Evolutionary conservation across 1,140 invertebrate genomes (phyloP).

Genomic region (Diorhabda elongata): DNA sequence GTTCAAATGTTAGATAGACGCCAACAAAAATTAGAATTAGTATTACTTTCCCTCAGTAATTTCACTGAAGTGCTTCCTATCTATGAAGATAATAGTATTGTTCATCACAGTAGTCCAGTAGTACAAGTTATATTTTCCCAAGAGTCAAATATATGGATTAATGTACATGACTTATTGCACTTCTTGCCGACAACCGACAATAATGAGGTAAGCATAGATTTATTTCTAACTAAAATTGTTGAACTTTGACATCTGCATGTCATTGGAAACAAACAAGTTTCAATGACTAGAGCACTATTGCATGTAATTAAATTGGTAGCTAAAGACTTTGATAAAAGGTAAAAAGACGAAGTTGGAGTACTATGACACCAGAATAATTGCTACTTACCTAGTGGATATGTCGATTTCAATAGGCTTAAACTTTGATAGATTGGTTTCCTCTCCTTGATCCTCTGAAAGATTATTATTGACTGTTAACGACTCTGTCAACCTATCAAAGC

Average conservation of each 20-base stretch:
- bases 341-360: too few relatives aligned
- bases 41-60: constrained; percentile 68
- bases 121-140: constrained; percentile 70
- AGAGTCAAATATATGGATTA: constrained; percentile 77
- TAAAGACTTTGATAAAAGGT: too few relatives aligned
- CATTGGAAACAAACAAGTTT: too few relatives aligned
- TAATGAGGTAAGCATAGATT: constrained; percentile 44
- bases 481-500: too few relatives aligned
- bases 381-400: too few relatives aligned
- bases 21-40: constrained; percentile 76
- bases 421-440: too few relatives aligned
- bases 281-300: too few relatives aligned
- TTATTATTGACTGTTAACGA: too few relatives aligned
- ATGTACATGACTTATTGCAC: constrained; percentile 84
- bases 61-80: constrained; percentile 64
- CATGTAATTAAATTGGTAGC: too few relatives aligned
- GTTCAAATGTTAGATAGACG: constrained; percentile 79
- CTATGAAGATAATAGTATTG: constrained; percentile 44
- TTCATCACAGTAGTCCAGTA: constrained; percentile 34
- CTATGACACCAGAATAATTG: too few relatives aligned
- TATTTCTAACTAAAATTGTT: neutral
- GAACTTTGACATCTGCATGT: neutral
- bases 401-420: too few relatives aligned
- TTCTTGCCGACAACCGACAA: constrained; percentile 66
- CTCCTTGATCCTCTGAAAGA: too few relatives aligned